Percentiles rank a stretch among this genome's conserved stretches.
Conservation (phyloP, 2,888 invertebrate genomes). For the Lamproptera curius region DNA sequence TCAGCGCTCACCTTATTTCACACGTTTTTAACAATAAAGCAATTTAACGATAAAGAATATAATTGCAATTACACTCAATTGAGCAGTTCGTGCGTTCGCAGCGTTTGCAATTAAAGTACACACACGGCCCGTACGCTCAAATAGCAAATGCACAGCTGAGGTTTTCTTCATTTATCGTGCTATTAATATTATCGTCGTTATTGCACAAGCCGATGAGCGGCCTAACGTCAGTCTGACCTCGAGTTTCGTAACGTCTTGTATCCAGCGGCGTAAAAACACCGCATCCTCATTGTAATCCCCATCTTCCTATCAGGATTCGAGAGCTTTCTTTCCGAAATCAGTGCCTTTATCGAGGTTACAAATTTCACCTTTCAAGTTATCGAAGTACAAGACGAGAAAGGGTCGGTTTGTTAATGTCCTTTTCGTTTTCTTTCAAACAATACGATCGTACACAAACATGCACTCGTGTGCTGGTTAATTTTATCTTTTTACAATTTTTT, state of each 20-base stretch:
- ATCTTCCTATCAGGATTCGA: conserved; percentile 4
- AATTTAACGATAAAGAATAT: no score
- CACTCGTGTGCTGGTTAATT: no score
- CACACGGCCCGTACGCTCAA: no score
- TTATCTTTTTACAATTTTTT: no score
- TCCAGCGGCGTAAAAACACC: conserved; percentile 24
- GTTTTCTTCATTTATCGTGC: conserved; percentile 2
- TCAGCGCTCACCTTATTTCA: no score
- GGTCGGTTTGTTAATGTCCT: background rate
- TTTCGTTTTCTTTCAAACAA: no score
- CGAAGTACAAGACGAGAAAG: background rate
- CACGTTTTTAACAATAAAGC: no score
- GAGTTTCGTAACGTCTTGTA: conserved; percentile 33
- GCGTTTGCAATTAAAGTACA: no score
- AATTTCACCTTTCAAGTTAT: background rate
- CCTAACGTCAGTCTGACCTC: conserved; percentile 29
- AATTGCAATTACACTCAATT: no score
- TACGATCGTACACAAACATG: no score
- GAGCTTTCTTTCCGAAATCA: background rate
- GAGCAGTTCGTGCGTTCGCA: no score
- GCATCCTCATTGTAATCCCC: conserved; percentile 16
- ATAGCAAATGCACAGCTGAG: no score
- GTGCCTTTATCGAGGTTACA: background rate
- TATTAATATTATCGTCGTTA: conserved; percentile 14
- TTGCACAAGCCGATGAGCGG: conserved; percentile 21